These are phyloP conservation scores for Philaenus spumarius DNA, from an alignment of 1,140 invertebrate genomes.

Conservation along the genomic window DNA sequence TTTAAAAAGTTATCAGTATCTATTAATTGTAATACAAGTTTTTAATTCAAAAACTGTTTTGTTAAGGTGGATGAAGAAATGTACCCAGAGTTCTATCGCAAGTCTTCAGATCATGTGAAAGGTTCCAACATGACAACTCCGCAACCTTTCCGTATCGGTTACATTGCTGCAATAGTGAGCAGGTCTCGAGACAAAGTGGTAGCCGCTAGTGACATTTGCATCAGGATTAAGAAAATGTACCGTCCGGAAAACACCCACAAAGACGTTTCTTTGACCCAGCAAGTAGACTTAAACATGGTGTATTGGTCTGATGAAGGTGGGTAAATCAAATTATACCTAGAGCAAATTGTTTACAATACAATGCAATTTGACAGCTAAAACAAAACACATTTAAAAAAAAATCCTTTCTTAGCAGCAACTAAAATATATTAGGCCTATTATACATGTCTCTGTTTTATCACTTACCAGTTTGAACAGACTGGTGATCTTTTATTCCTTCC, in stretches of 20 bases:
- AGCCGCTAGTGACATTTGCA: slow-evolving; percentile 50
- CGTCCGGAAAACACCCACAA: slow-evolving; percentile 69
- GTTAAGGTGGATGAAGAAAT: slow-evolving; percentile 57
- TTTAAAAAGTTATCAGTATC: too few species aligned
- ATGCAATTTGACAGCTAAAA: too few species aligned
- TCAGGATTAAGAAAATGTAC: slow-evolving; percentile 65
- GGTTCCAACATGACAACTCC: slow-evolving; percentile 67
- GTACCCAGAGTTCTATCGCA: slow-evolving; percentile 74
- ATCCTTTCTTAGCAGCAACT: too few species aligned
- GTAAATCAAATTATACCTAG: too few species aligned
- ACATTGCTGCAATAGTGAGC: slow-evolving; percentile 52
- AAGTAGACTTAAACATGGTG: slow-evolving; percentile 64
- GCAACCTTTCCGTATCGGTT: slow-evolving; percentile 67
- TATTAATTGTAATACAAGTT: too few species aligned
- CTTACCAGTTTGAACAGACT: too few species aligned
- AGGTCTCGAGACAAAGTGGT: slow-evolving; percentile 43
- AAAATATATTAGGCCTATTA: too few species aligned
- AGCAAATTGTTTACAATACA: too few species aligned
- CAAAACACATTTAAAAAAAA: too few species aligned
- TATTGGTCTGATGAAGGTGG: slow-evolving; percentile 72
- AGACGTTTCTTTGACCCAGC: slow-evolving; percentile 41
- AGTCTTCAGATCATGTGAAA: slow-evolving; percentile 57
- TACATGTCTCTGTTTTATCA: too few species aligned
- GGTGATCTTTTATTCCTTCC: too few species aligned
- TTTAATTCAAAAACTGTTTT: too few species aligned